These are phyloP conservation scores for Kobus ellipsiprymnus DNA, from an alignment of 2,113 vertebrate genomes.

Conservation along the genomic window DNA sequence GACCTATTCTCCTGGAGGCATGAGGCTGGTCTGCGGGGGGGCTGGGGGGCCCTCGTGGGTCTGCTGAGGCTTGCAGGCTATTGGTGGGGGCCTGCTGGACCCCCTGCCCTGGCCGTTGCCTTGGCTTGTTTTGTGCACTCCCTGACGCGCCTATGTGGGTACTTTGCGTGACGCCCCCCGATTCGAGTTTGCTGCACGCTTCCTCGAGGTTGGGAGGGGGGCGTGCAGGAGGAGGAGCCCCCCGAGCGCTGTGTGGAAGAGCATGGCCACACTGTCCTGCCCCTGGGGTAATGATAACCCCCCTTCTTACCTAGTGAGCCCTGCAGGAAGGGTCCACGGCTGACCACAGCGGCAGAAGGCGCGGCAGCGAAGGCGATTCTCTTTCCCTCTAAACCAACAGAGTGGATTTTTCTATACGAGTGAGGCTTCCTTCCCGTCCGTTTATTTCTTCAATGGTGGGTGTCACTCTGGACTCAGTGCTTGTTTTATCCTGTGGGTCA, in stretches of 20 bases:
- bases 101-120: accelerated
- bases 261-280: accelerated
- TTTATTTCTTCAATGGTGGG: not conserved
- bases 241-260: accelerated
- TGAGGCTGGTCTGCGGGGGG: accelerated
- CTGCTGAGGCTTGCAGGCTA: accelerated
- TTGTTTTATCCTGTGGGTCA: not conserved
- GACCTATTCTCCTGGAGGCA: not conserved
- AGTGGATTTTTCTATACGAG: not conserved
- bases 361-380: not conserved
- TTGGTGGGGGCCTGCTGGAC: not conserved
- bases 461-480: too few species aligned
- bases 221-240: not conserved
- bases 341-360: not conserved
- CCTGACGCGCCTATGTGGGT: accelerated
- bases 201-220: accelerated
- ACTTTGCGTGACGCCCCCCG: accelerated
- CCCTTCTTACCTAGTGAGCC: accelerated
- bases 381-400: accelerated
- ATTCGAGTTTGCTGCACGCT: not conserved
- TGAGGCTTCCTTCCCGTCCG: accelerated
- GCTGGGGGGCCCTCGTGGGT: not conserved
- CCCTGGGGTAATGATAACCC: too few species aligned
- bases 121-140: not conserved
- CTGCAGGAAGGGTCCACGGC: not conserved